Base-by-base conservation (phyloP, 2,888 invertebrate genomes). In the Aricia artaxerxes region DNA sequence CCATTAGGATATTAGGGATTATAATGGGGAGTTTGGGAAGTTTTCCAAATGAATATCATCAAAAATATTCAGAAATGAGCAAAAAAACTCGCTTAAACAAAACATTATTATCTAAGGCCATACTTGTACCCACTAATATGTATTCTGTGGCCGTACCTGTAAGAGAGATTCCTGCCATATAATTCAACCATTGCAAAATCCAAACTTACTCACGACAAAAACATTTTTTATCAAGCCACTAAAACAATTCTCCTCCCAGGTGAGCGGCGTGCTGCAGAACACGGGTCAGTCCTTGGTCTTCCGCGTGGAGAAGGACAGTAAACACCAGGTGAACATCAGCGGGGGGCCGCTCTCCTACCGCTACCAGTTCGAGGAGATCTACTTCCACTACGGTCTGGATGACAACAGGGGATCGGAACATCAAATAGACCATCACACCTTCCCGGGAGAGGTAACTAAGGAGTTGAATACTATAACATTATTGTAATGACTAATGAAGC, bases 361-460 rank as follows among this genome's bases (percentile, higher is more conserved):
- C 83, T 99, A 99, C 94, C 98, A 98, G 92, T 98, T 99, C 86
- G 98, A 98, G 87, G 98, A 99, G 92, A 97, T 99, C 89, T 98
- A 98, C 95, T 97, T 99, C 88, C 99, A 99, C 93, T 99, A 98
- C 89, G 99, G 99, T 57, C 96, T 97, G 84, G 97, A 97, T 83
- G 97, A 99, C 87, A 96, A 96, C 84, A 96, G 97, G 83, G 99
- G 99, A 24, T 99, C 99, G 0, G 99, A 99, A 90, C 99, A 99
- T 91, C 97, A 97, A 86, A 98, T 99, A 83, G 98, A 98, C 85
- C 98, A 98, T 82, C 97, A 98, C 86, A 97, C 98, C 73, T 99
- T 99, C 92, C 99, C 99, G 44, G 99, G 98, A 80, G 99, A 99
- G 97, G 99, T 99, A 88, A 64, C 24, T 61, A 53, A 57, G 24